Evolutionary conservation across 2,797 vertebrate genomes (phyloP).

Genomic region (Numenius phaeopus): DNA sequence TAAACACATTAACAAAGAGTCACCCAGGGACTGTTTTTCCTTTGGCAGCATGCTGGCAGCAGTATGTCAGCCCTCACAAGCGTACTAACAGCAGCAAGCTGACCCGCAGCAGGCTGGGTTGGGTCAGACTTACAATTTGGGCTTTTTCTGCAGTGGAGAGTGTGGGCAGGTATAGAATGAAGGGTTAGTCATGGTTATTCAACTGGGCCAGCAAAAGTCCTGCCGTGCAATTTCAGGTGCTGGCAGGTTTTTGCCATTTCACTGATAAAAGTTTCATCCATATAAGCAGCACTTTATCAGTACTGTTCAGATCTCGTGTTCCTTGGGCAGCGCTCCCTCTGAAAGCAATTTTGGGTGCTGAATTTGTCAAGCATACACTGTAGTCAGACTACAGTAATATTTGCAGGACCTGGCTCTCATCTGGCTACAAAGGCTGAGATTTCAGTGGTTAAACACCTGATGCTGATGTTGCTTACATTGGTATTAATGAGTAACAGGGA

Average conservation of each 20-base stretch:
- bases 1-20: not conserved
- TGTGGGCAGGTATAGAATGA: not conserved
- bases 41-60: not conserved
- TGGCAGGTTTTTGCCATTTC: not conserved
- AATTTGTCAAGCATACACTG: not conserved
- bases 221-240: not conserved
- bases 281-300: not conserved
- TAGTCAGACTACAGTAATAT: not conserved
- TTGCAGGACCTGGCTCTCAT: not conserved
- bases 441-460: not conserved
- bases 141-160: not conserved
- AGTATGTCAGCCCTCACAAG: not conserved
- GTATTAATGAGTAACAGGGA: constrained; percentile 35
- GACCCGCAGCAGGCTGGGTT: not conserved
- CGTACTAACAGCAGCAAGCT: not conserved
- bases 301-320: not conserved
- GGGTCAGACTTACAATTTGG: not conserved
- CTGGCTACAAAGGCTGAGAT: not conserved
- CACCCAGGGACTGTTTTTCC: not conserved
- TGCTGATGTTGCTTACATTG: constrained; percentile 21
- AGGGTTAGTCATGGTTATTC: not conserved
- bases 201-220: not conserved
- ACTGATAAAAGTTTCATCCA: not conserved
- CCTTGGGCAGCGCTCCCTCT: not conserved
- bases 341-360: not conserved